A percentile compares a stretch with the other conserved stretches of the same genome.
These are phyloP conservation scores for Heterotis niloticus DNA, from an alignment of 2,113 vertebrate genomes.

Conservation along the genomic window DNA sequence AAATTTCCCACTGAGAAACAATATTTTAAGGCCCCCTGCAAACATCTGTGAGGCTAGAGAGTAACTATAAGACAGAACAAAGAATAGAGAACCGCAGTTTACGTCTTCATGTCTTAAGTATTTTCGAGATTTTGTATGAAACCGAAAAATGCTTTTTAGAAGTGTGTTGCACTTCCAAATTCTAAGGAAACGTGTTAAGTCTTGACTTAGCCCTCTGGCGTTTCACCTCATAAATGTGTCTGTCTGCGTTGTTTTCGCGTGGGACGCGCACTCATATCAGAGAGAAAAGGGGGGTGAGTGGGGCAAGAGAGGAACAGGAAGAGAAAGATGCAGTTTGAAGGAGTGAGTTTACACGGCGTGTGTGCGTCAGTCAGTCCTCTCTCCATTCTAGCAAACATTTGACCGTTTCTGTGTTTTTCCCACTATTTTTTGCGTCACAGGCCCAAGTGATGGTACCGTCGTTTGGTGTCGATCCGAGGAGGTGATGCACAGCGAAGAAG, in stretches of 20 bases:
- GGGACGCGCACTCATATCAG: constrained; percentile 40
- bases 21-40: too few relatives aligned
- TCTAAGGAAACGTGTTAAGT: background rate
- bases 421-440: constrained; percentile 6
- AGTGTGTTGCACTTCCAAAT: background rate
- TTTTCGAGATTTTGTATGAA: too few relatives aligned
- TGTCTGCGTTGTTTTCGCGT: background rate
- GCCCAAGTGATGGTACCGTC: constrained; percentile 43
- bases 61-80: too few relatives aligned
- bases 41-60: background rate
- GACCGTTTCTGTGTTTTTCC: constrained; percentile 18
- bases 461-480: constrained; percentile 30
- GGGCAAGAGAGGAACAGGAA: constrained; percentile 60
- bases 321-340: constrained; percentile 46
- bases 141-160: background rate
- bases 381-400: background rate
- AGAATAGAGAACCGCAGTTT: background rate
- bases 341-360: constrained; percentile 38
- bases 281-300: constrained; percentile 48
- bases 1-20: too few relatives aligned
- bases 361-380: constrained; percentile 38
- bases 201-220: background rate
- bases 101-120: too few relatives aligned
- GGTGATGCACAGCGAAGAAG: constrained; percentile 47
- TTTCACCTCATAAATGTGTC: background rate